Evolutionary conservation across 2,888 invertebrate genomes (phyloP).

Genomic region (Hyppa rectilinea): DNA sequence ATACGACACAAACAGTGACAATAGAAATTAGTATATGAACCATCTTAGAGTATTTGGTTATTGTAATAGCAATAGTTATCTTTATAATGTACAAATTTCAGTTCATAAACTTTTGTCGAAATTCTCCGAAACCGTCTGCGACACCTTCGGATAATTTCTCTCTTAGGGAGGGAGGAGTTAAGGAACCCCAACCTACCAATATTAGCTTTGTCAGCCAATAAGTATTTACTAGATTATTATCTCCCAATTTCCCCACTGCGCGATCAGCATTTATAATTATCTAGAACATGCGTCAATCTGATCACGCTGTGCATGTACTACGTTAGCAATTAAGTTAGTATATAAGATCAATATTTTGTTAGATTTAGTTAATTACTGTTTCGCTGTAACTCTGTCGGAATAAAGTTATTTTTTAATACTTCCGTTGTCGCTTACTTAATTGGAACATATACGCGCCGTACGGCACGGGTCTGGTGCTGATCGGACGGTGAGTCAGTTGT

Average conservation of each 20-base stretch:
- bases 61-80: background rate
- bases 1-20: background rate
- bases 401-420: no score
- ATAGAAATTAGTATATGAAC: background rate
- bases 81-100: background rate
- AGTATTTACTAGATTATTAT: background rate
- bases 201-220: constrained; percentile 6
- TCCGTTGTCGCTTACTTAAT: no score
- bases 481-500: no score
- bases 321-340: no score
- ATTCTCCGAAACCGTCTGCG: background rate
- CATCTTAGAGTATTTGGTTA: background rate
- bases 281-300: no score
- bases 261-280: no score
- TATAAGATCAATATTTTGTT: no score
- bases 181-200: background rate
- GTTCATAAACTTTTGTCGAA: background rate
- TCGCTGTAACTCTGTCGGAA: no score
- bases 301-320: no score
- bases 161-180: background rate
- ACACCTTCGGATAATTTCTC: constrained; percentile 2
- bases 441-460: no score
- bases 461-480: no score
- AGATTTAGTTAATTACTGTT: no score
- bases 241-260: background rate